These are phyloP conservation scores for Synergus laeviventris DNA, from an alignment of 2,888 invertebrate genomes.

Conservation along the genomic window DNA sequence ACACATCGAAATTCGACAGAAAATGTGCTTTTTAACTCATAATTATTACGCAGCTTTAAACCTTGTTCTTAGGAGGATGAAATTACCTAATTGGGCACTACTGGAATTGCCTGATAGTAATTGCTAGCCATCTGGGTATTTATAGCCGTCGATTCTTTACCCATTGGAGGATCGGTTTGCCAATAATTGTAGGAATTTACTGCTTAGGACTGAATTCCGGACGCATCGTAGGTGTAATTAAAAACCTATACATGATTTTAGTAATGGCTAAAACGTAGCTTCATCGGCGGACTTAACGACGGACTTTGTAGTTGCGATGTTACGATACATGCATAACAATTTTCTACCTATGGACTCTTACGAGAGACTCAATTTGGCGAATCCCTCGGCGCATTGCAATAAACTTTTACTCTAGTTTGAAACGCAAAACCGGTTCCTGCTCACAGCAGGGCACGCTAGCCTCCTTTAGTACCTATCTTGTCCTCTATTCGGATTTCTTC, in stretches of 20 bases:
- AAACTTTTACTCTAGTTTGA: conserved; percentile 57
- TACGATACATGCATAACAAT: conserved; percentile 3
- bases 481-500: conserved; percentile 41
- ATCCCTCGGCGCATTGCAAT: conserved; percentile 45
- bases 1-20: neutral
- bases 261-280: conserved; percentile 22
- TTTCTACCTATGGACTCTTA: conserved; percentile 38
- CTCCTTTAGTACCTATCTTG: conserved; percentile 44
- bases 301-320: conserved; percentile 3
- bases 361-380: conserved; percentile 50
- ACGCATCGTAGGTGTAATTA: conserved; percentile 6
- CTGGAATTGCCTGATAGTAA: conserved; percentile 9
- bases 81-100: conserved; percentile 29
- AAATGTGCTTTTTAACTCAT: neutral
- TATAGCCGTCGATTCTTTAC: conserved; percentile 18
- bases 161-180: conserved; percentile 12
- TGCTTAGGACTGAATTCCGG: neutral
- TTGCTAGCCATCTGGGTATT: conserved; percentile 18
- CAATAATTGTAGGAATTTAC: conserved; percentile 27
- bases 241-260: conserved; percentile 23
- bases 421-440: conserved; percentile 51
- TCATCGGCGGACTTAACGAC: neutral
- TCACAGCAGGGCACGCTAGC: conserved; percentile 44
- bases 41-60: conserved; percentile 12
- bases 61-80: conserved; percentile 17